These are phyloP conservation scores for Cryptocephalus moraei DNA, from an alignment of 2,888 invertebrate genomes.

Conservation along the genomic window DNA sequence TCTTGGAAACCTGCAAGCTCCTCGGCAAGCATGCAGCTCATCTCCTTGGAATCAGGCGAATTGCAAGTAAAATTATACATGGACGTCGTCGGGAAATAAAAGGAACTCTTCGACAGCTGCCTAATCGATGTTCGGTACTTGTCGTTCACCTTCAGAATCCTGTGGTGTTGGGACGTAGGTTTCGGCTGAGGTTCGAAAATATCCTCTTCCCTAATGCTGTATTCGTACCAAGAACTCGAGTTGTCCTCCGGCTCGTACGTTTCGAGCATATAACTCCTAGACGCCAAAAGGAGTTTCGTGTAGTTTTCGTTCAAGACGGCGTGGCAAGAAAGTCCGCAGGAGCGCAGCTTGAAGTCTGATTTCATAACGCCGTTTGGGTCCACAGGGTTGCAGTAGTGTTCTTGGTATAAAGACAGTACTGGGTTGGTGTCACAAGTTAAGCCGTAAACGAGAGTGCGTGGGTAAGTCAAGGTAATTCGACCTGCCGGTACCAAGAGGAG, in stretches of 20 bases:
- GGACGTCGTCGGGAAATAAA: conserved; percentile 53
- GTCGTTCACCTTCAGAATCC: conserved; percentile 47
- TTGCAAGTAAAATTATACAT: conserved; percentile 37
- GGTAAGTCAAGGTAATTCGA: conserved; percentile 54
- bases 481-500: conserved; percentile 63
- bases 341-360: conserved; percentile 41
- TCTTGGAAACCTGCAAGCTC: conserved; percentile 7
- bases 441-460: conserved; percentile 49
- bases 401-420: conserved; percentile 37
- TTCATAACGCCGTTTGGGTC: conserved; percentile 27
- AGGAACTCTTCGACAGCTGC: conserved; percentile 42
- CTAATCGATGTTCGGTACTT: conserved; percentile 48
- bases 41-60: conserved; percentile 4
- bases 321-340: conserved; percentile 53
- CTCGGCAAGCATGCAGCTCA: conserved; percentile 19
- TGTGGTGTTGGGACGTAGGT: conserved; percentile 40
- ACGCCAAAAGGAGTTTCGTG: conserved; percentile 39
- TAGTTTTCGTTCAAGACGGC: conserved; percentile 39
- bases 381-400: conserved; percentile 42
- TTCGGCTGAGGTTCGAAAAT: conserved; percentile 15
- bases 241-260: conserved; percentile 35
- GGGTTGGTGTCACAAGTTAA: conserved; percentile 40
- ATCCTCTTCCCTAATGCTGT: conserved; percentile 24
- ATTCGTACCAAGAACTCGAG: conserved; percentile 36
- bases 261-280: conserved; percentile 46